Evolutionary conservation across 1,140 invertebrate genomes (phyloP).

Genomic region (Phenacoccus solenopsis): DNA sequence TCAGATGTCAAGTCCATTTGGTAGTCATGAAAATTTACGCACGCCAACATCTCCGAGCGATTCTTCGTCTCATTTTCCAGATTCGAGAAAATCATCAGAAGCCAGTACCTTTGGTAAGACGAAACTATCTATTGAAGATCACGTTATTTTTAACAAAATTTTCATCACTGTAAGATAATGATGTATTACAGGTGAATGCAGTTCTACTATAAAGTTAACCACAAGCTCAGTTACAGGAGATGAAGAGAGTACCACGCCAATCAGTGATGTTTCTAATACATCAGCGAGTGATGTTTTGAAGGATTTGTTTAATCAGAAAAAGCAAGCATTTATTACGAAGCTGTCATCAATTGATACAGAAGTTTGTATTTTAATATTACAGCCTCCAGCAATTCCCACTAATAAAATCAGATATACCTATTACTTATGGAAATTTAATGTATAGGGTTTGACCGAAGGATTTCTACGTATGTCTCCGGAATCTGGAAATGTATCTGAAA

Average conservation of each 20-base stretch:
- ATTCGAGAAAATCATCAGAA: constrained; percentile 41
- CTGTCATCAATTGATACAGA: constrained; percentile 80
- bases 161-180: neutral
- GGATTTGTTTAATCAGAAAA: constrained; percentile 75
- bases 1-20: constrained; percentile 56
- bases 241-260: constrained; percentile 36
- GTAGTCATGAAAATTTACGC: constrained; percentile 58
- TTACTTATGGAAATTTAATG: neutral
- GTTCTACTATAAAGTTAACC: constrained; percentile 22
- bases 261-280: neutral
- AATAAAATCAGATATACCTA: constrained; percentile 2
- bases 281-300: constrained; percentile 73
- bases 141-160: too few species aligned
- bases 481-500: constrained; percentile 43
- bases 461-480: constrained; percentile 41
- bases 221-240: constrained; percentile 28
- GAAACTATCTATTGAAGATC: neutral
- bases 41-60: constrained; percentile 42
- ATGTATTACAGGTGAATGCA: constrained; percentile 29
- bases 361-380: constrained; percentile 41
- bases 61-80: constrained; percentile 35
- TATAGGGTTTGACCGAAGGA: constrained; percentile 18
- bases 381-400: too few species aligned
- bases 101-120: constrained; percentile 31
- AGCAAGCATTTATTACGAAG: constrained; percentile 71